Conservation (phyloP, 1,140 invertebrate genomes). For the Danaus plexippus region DNA sequence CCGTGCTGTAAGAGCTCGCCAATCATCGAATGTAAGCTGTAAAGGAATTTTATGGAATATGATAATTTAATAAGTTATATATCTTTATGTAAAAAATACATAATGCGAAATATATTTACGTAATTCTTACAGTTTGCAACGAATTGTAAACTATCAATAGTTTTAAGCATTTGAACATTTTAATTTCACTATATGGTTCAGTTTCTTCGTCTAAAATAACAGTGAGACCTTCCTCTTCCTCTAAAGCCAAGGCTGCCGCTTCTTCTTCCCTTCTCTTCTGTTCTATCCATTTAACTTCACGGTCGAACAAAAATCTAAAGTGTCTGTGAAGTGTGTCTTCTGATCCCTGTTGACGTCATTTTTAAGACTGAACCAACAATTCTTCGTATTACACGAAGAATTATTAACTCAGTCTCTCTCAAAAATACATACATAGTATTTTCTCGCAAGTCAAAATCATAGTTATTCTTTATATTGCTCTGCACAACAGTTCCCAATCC, state of each 20-base stretch:
- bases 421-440: no score
- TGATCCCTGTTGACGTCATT: slow-evolving; percentile 42
- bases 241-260: slow-evolving; percentile 11
- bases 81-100: no score
- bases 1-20: slow-evolving; percentile 43
- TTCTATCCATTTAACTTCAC: slow-evolving; percentile 39
- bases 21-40: slow-evolving; percentile 40
- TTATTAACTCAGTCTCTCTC: no score
- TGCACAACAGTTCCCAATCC: no score
- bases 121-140: slow-evolving; percentile 41
- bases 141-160: slow-evolving; percentile 54
- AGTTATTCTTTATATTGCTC: no score
- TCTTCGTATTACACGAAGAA: no score
- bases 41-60: background rate
- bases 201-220: slow-evolving; percentile 19
- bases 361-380: no score
- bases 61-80: no score
- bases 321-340: slow-evolving; percentile 63
- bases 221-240: slow-evolving; percentile 24
- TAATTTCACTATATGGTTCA: slow-evolving; percentile 20
- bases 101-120: no score
- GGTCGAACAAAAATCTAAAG: slow-evolving; percentile 53
- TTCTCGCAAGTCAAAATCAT: no score
- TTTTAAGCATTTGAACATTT: slow-evolving; percentile 48
- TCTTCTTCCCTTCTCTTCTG: slow-evolving; percentile 29